Evolutionary conservation across 1,140 invertebrate species (phyloP), one percentile per base, ranked within the genome.

Genomic region (Aphidius gifuensis): DNA sequence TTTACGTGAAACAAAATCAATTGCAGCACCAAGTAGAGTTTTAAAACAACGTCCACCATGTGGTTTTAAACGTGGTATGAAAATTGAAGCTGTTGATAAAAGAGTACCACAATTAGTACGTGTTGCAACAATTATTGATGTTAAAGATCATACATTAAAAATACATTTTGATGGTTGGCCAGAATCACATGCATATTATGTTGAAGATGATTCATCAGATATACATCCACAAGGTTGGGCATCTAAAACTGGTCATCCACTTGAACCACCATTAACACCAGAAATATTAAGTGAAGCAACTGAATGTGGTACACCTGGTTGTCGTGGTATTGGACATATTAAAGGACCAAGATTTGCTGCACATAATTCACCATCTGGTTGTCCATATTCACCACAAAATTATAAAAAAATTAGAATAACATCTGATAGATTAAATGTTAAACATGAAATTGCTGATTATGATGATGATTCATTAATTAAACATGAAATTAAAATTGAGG

Each of bases 211-310:
- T 80, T 92, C 88, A 64, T 85, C 90, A 0, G 92, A 96, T 78
- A 88, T 98, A 69, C 94, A 97, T 84, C 94, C 94, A 11, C 85
- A 92, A 67, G 91, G 92, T 32, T 98, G 94, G 93, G 94, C 92
- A 75, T 77, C 85, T 62, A 92, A 92, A 78, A 96, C 93, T 4
- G 88, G 88, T 43, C 92, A 96, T 81, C 88, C 90, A 2, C 74
- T 97, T 5, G 91, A 96, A 79, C 85, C 89, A 2, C 93, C 94
- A 48, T 80, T 90, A 16, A 89, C 83, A 49, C 79, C 83, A 23
- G 85, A 88, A 69, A 87, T 88, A 77, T 72, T 87, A 3, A 82
- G 82, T 21, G 79, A 85, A 58, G 73, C 73, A 38, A 78, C 85
- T 3, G 84, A 86, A 69, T 94, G 92, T 78, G 85, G 87, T 45